Conservation (phyloP, 2,888 invertebrate genomes). For the Adelphocoris suturalis region DNA sequence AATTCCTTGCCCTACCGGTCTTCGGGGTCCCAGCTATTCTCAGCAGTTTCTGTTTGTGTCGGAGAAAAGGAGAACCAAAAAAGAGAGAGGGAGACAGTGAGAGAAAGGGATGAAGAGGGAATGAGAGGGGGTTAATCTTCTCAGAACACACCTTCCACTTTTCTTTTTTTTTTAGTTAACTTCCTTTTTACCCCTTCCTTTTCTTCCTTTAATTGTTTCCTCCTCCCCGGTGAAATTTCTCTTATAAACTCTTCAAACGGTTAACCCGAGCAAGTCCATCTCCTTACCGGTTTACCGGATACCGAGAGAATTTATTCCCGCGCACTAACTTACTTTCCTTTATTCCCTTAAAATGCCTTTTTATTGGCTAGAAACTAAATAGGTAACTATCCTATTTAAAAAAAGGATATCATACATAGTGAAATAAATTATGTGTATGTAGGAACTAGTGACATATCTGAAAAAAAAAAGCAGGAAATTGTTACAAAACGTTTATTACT, state of each 20-base stretch:
- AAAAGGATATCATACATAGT: too few species aligned
- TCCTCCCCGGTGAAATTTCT: constrained; percentile 25
- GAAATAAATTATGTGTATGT: too few species aligned
- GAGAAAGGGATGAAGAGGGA: too few species aligned
- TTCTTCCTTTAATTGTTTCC: constrained; percentile 49
- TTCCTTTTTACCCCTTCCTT: constrained; percentile 4
- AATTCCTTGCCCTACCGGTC: not conserved
- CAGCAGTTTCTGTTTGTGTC: not conserved
- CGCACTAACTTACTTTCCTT: not conserved
- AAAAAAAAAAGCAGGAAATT: too few species aligned
- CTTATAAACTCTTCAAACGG: constrained; percentile 61
- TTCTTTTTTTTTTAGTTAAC: constrained; percentile 37
- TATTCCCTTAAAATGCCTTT: not conserved
- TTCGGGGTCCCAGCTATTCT: not conserved
- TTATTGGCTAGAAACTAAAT: too few species aligned
- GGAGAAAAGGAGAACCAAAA: not conserved
- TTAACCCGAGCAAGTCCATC: constrained; percentile 11
- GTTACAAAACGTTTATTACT: too few species aligned
- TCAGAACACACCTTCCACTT: constrained; percentile 46
- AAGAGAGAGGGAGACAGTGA: too few species aligned
- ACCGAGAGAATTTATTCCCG: not conserved
- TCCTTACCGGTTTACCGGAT: not conserved
- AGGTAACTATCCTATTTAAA: too few species aligned
- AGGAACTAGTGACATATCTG: too few species aligned
- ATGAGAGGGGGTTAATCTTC: constrained; percentile 51